Evolutionary conservation across 2,888 invertebrate species (phyloP).

Genomic region (Polyommatus iphigenia): DNA sequence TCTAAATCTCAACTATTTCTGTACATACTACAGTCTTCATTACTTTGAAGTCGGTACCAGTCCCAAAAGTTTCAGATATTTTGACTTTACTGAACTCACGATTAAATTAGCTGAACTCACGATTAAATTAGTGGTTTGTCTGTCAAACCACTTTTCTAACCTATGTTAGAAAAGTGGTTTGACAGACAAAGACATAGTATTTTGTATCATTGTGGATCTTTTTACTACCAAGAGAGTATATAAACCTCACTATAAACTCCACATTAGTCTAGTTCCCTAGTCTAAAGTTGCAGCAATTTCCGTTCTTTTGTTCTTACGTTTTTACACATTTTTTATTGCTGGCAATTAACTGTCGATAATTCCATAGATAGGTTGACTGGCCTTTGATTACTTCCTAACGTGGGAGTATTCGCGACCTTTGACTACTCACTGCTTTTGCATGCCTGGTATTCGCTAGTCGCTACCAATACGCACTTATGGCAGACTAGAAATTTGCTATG

Average conservation of each 20-base stretch:
- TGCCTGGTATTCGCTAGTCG: background rate
- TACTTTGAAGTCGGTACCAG: too few species aligned
- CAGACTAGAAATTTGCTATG: background rate
- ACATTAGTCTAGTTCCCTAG: slow-evolving; percentile 4
- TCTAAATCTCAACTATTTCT: too few species aligned
- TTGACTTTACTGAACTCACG: too few species aligned
- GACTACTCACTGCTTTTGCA: slow-evolving; percentile 27
- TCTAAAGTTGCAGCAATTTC: slow-evolving; percentile 46
- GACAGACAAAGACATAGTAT: too few species aligned
- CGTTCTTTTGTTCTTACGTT: slow-evolving; percentile 53
- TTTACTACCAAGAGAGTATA: too few species aligned
- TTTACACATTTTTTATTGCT: slow-evolving; percentile 49
- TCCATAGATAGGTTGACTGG: slow-evolving; percentile 67
- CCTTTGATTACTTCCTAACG: slow-evolving; percentile 71
- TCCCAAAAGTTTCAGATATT: too few species aligned
- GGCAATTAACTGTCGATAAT: slow-evolving; percentile 61
- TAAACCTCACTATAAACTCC: background rate
- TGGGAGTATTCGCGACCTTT: slow-evolving; percentile 60
- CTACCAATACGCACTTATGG: background rate
- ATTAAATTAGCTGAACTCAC: too few species aligned
- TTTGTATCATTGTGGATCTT: too few species aligned
- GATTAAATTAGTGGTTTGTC: too few species aligned
- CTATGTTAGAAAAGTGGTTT: too few species aligned
- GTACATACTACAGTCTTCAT: too few species aligned
- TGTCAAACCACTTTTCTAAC: too few species aligned